These are phyloP conservation scores for Mola mola DNA, from an alignment of 2,113 vertebrate species.

Conservation along the genomic window DNA sequence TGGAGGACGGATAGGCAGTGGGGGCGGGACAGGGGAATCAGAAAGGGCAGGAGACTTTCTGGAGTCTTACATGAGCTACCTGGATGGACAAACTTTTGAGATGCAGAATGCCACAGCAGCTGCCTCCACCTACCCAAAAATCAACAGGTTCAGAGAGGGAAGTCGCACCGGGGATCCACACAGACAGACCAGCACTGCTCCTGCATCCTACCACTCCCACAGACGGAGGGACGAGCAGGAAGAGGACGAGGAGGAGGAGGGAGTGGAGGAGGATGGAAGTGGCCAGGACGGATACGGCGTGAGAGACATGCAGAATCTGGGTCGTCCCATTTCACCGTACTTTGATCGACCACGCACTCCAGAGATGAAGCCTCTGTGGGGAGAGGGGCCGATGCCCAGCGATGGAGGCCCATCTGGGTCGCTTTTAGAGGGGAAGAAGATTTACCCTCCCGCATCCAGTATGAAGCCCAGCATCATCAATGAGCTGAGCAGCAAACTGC, in stretches of 20 bases:
- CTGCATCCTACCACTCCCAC: constrained; percentile 76
- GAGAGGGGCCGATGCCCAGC: constrained; percentile 67
- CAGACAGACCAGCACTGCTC: constrained; percentile 79
- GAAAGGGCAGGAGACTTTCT: constrained; percentile 86
- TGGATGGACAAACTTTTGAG: constrained; percentile 91
- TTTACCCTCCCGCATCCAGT: constrained; percentile 83
- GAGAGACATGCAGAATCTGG: constrained; percentile 74
- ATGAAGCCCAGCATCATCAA: constrained; percentile 93
- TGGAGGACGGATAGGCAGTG: constrained; percentile 56
- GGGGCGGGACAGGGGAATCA: constrained; percentile 67
- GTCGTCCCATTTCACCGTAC: constrained; percentile 79
- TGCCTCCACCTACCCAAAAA: constrained; percentile 81
- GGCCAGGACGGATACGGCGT: constrained; percentile 69
- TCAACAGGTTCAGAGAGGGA: constrained; percentile 77
- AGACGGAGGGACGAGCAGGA: constrained; percentile 73
- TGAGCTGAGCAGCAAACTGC: constrained; percentile 92
- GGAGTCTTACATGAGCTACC: constrained; percentile 93
- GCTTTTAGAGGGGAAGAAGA: constrained; percentile 79
- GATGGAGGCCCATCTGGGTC: constrained; percentile 61
- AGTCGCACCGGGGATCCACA: constrained; percentile 69
- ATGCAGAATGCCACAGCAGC: constrained; percentile 81
- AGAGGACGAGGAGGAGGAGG: constrained; percentile 70
- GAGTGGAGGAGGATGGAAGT: constrained; percentile 55
- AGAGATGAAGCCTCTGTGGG: constrained; percentile 81
- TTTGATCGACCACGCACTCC: constrained; percentile 81